Evolutionary conservation across 2,888 invertebrate genomes (phyloP).

Genomic region (Microctonus aethiopoides): DNA sequence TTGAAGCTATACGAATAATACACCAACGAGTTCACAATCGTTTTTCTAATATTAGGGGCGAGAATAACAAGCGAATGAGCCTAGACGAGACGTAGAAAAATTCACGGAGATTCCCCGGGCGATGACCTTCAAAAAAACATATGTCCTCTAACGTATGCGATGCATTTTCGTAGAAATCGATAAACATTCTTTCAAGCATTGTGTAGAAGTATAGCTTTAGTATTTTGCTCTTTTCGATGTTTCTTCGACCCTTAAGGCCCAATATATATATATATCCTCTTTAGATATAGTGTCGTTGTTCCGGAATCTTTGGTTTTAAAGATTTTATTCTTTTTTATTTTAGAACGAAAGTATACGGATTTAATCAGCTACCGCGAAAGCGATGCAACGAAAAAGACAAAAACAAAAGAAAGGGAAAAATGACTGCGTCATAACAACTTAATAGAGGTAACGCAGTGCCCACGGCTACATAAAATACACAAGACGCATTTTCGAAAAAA

Average conservation of each 20-base stretch:
- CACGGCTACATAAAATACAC: background rate
- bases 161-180: conserved; percentile 30
- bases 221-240: background rate
- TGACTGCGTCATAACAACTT: conserved; percentile 41
- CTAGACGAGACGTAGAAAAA: conserved; percentile 12
- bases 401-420: background rate
- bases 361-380: conserved; percentile 42
- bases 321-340: background rate
- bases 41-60: conserved; percentile 16
- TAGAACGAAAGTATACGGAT: conserved; percentile 18
- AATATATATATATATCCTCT: no score
- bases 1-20: background rate
- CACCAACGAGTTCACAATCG: conserved; percentile 3
- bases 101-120: conserved; percentile 18
- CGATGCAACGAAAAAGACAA: conserved; percentile 18
- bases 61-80: background rate
- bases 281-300: conserved; percentile 29
- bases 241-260: background rate
- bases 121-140: conserved; percentile 8
- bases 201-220: background rate
- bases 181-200: background rate
- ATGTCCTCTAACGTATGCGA: conserved; percentile 9
- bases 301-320: conserved; percentile 20
- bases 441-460: conserved; percentile 36
- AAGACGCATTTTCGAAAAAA: background rate